phyloP scores from a whole-genome alignment of 2,113 vertebrate genomes.

The Oenanthe oenanthe region DNA sequence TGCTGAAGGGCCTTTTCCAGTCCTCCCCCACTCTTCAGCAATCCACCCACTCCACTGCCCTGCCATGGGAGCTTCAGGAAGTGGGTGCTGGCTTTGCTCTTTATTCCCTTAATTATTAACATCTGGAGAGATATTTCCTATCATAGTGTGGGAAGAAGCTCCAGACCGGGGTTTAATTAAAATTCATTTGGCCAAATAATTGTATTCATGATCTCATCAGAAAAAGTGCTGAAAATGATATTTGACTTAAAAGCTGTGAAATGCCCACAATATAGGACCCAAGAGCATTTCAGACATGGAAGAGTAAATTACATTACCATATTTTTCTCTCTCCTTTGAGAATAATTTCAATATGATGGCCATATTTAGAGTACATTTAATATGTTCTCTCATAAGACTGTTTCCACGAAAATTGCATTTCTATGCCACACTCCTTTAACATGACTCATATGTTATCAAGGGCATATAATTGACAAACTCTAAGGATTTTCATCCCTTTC shows the following conservation, averaged over 20 bases:
- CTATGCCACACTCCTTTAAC: slow-evolving; percentile 24
- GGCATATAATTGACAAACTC: not conserved
- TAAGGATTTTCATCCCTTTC: not conserved
- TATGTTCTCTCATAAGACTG: not conserved
- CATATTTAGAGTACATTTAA: slow-evolving; percentile 17
- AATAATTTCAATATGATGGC: not conserved
- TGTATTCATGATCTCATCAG: not conserved
- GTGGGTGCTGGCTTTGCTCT: slow-evolving; percentile 30
- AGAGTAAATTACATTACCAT: not conserved
- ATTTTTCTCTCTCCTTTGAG: not conserved
- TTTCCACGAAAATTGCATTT: not conserved
- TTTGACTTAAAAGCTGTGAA: slow-evolving; percentile 1
- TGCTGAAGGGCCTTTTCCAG: slow-evolving; percentile 3
- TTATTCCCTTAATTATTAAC: slow-evolving; percentile 59
- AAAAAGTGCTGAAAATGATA: not conserved
- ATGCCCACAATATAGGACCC: not conserved
- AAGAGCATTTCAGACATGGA: not conserved
- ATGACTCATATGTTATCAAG: slow-evolving; percentile 18
- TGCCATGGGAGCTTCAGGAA: slow-evolving; percentile 14
- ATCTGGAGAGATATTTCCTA: slow-evolving; percentile 50
- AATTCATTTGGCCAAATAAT: slow-evolving; percentile 1
- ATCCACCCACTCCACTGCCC: slow-evolving; percentile 5
- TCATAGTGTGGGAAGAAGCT: not conserved
- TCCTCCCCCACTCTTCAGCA: slow-evolving; percentile 30
- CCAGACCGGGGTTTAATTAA: slow-evolving; percentile 16